These are phyloP conservation scores for Platyscapa corneri DNA, from an alignment of 1,140 invertebrate species.

Conservation along the genomic window DNA sequence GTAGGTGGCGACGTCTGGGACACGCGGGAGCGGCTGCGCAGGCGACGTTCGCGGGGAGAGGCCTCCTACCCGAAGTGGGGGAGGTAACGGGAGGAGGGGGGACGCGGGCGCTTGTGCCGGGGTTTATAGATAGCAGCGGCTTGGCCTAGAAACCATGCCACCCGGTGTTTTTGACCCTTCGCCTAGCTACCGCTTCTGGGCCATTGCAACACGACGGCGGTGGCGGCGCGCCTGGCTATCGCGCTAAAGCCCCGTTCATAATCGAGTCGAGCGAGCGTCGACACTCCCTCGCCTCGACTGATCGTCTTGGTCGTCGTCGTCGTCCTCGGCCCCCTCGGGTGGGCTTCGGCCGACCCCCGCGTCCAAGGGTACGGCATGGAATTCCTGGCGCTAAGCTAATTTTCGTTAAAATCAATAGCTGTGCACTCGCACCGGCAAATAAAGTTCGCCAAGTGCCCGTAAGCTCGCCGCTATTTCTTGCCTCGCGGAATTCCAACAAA, in stretches of 20 bases:
- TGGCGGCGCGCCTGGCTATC: slow-evolving; percentile 40
- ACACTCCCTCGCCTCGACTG: neutral
- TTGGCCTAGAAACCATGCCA: slow-evolving; percentile 74
- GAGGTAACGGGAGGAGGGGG: slow-evolving; percentile 48
- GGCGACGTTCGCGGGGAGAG: no score
- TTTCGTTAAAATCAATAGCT: neutral
- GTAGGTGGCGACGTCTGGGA: slow-evolving; percentile 38
- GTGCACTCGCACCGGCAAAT: neutral
- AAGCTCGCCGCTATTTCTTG: neutral
- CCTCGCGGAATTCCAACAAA: no score
- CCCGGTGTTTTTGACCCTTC: slow-evolving; percentile 76
- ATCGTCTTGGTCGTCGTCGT: no score
- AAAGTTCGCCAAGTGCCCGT: neutral
- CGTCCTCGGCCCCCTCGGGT: neutral
- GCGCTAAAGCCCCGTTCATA: slow-evolving; percentile 42
- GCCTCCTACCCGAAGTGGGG: slow-evolving; percentile 34
- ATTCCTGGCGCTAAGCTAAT: neutral
- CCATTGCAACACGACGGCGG: slow-evolving; percentile 62
- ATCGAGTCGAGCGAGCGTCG: neutral
- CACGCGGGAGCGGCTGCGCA: slow-evolving; percentile 4
- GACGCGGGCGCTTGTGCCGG: slow-evolving; percentile 61
- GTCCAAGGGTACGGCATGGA: neutral
- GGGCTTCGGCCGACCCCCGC: neutral
- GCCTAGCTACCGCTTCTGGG: slow-evolving; percentile 72
- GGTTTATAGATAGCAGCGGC: slow-evolving; percentile 74